Base-by-base conservation (phyloP, 2,113 vertebrate genomes). In the Perca flavescens region DNA sequence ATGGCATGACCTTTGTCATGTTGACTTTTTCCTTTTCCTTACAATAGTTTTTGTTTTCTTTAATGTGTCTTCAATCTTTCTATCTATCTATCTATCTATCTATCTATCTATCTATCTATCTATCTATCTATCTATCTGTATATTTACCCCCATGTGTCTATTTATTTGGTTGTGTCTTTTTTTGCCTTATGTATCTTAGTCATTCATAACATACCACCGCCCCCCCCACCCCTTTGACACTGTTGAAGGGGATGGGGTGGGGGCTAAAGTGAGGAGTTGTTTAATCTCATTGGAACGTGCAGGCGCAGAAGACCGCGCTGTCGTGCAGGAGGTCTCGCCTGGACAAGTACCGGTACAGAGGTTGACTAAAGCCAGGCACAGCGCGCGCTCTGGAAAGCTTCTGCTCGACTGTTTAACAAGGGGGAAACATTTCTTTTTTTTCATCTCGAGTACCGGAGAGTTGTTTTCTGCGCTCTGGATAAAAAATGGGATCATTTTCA, bases 331-430 rank as follows among this genome's bases (percentile, higher is more conserved):
- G 89, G 87, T 93, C 86, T 93, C 67, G 57, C 84, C 82, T 67
- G 82, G 70, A 82, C 80, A 79, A 79, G 86, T 86, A 88, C 87
- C 80, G 74, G 90, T 74, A 93, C 74, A 79, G 74, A 86, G 93
- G 93, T 89, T 91, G 91, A 87, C 93, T 91, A 31, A 92, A 96
- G 95, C 81, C 83, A 95, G 95, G 95, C 96, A 67, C 94, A 94
- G 78, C 80, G 77, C 83, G 87, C 84, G 85, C 88, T 75, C 69
- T 80, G 83, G 64, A 80, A 69, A 88, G 69, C 72, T 47, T 70
- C 31, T 66, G 28, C 53, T 67, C 60, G 49, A 34, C 16, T 60
- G 49, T 83, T 82, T 58, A 53, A 76, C 54, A 50, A 40, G 13
- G 2, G 36, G 34, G 34, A 22, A 34, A 19, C 11, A 46, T 69